Percentiles rank a stretch among this genome's conserved stretches.
phyloP scores from a whole-genome alignment of 2,888 invertebrate species.

The Uloborus plumipes region DNA sequence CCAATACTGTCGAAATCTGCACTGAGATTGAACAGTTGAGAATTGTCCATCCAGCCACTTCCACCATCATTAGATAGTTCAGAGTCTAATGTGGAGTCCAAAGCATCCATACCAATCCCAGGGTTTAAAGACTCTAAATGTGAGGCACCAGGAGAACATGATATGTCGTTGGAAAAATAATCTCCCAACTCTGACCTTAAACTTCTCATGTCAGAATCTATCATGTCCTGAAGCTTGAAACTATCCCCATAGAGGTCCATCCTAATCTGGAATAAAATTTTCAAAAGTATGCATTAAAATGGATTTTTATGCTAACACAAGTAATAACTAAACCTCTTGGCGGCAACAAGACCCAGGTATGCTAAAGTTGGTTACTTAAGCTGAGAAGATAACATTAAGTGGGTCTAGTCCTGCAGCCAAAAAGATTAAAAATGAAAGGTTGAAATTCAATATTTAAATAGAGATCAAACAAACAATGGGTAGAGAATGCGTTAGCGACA shows the following conservation, averaged over 20 bases:
- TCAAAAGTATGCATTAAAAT: too few species aligned
- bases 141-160: slow-evolving; percentile 12
- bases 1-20: slow-evolving; percentile 53
- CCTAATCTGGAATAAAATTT: background rate
- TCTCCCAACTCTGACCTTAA: slow-evolving; percentile 84
- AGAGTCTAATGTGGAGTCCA: slow-evolving; percentile 37
- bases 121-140: slow-evolving; percentile 5
- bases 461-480: too few species aligned
- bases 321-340: too few species aligned
- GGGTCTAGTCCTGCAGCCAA: too few species aligned
- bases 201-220: slow-evolving; percentile 84
- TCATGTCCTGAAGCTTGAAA: slow-evolving; percentile 82
- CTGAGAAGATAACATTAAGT: too few species aligned
- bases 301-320: too few species aligned
- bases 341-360: too few species aligned
- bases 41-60: slow-evolving; percentile 33
- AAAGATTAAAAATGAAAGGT: too few species aligned
- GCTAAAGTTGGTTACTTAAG: too few species aligned
- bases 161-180: slow-evolving; percentile 75
- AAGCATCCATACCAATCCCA: slow-evolving; percentile 17
- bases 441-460: too few species aligned
- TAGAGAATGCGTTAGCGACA: too few species aligned
- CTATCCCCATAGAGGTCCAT: slow-evolving; percentile 51
- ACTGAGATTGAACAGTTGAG: slow-evolving; percentile 39
- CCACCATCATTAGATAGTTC: slow-evolving; percentile 36